phyloP scores from a whole-genome alignment of 1,140 invertebrate genomes.

The Drosophila ficusphila region DNA sequence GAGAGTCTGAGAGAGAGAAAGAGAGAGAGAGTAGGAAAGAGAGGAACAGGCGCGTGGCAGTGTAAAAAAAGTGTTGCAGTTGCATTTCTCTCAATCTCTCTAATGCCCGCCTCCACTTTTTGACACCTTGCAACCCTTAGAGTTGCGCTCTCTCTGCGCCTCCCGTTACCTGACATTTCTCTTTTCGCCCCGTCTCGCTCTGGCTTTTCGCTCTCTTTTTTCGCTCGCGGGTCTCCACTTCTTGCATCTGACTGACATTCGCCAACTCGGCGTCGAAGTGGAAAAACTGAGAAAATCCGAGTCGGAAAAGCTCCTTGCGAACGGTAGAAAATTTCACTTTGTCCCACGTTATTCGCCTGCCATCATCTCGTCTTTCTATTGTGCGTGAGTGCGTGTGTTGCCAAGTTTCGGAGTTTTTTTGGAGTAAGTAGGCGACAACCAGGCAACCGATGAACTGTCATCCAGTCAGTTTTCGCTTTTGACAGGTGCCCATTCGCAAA shows the following conservation, averaged over 20 bases:
- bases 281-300: conserved; percentile 37
- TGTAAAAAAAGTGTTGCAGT: conserved; percentile 10
- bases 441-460: conserved; percentile 8
- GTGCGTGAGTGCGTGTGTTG: conserved; percentile 28
- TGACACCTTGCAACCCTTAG: conserved; percentile 4
- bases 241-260: conserved; percentile 76
- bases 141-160: background rate
- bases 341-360: background rate
- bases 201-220: conserved; percentile 23
- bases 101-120: background rate
- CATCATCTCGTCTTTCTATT: conserved; percentile 11
- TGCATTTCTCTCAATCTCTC: background rate
- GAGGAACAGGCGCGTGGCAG: conserved; percentile 44
- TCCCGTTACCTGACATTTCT: background rate
- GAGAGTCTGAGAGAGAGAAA: background rate
- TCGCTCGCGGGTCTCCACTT: conserved; percentile 68
- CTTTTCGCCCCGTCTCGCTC: conserved; percentile 5
- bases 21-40: background rate
- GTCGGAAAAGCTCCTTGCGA: conserved; percentile 40
- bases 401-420: conserved; percentile 34
- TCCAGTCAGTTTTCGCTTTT: background rate
- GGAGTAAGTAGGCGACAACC: conserved; percentile 23
- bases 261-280: conserved; percentile 66
- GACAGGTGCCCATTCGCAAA: conserved; percentile 28
- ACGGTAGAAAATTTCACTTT: conserved; percentile 37